Evolutionary conservation across 2,888 invertebrate species (phyloP), one percentile per base, ranked within the genome.

Genomic region (Nomada ferruginata): DNA sequence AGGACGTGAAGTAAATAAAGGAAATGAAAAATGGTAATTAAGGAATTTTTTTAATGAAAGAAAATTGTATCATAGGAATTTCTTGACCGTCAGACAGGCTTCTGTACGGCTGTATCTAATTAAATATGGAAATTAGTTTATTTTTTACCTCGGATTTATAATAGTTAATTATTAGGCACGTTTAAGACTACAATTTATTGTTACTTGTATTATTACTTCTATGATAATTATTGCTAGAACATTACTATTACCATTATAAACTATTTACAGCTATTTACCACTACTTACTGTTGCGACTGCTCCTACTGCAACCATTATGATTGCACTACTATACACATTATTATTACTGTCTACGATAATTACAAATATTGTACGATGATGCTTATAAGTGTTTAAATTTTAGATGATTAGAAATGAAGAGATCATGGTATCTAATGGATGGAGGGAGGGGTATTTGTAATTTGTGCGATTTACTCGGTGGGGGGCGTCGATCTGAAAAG

Each of bases 401-500:
- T 92, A 91, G 91, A 91, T 85, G 82, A 86, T 88, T 92, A 91
- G 90, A 92, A 52, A 90, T 88, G 73, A 79, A 57, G 42, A 91
- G 90, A 91, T 88, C 89, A 90, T 85, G 81, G 89, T 87, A 87
- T 86, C 71, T 89, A 86, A 87, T 20, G 55, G 84, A 60, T 85
- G 89, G 91, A 91, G 90, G 90, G 86, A 89, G 83, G 85, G 86
- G 79, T 82, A 78, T 63, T 75, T 83, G 66, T 75, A 74, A 76
- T 64, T 75, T 80, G 86, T 88, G 76, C 74, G 81, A 47, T 81
- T 80, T 75, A 85, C 89, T 88, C 87, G 87, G 83, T 85, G 85
- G 90, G 92, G 92, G 92, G 91, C 90, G 88, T 88, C 86, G 88
- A 90, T 92, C 93, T 92, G 93, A 93, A 92, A 92, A 92, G 92